Base-by-base conservation (phyloP, 35 echinoderm and acorn worm species). In the Apostichopus californicus region DNA sequence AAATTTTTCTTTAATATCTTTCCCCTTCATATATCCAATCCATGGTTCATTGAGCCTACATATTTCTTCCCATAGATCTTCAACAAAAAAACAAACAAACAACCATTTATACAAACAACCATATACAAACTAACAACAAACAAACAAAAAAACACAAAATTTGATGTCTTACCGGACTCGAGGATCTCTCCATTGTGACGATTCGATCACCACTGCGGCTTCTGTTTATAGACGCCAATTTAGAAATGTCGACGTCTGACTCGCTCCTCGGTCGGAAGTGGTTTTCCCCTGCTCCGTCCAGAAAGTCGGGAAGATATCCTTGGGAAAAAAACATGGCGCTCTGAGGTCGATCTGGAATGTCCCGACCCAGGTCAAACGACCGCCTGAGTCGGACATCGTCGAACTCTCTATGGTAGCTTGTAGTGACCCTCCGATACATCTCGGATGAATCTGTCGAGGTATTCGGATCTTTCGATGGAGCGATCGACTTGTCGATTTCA, bases 401-500 rank as follows among this genome's bases (percentile, higher is more conserved):
- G 55, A 91, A 91, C 54, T 91, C 89, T 15, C 68, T 21, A 14
- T 91, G 89, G 77, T 91, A 91, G 59, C 73, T 91, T 14, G 89
- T 78, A 34, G 89, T 91, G 55, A 91, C 77, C 57, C 89, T 77
- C 34, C 89, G 89, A 91, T 91, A 91, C 89, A 91, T 91, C 71
- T 91, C 77, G 9, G 34, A 15, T 57, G 80, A 26, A 53, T 53
- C 34, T 22, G 17, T 20, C 5, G 71, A 75, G 6, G 71, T 75
- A 12, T 61, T 61, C 5, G 7, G 7, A 15, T 13, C 9, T 9
- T 81, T 1, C 12, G 57, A 25, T 11, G 57, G 18, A 3, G 53
- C 9, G 60, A 66, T 66, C 58, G 63, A 25, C 17, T n/a, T 9
- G 17, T 58, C 24, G 55, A 57, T 64, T 28, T 12, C 0, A 9